phyloP scores from a whole-genome alignment of 2,888 invertebrate genomes.

The Gandaritis pyraliata region DNA sequence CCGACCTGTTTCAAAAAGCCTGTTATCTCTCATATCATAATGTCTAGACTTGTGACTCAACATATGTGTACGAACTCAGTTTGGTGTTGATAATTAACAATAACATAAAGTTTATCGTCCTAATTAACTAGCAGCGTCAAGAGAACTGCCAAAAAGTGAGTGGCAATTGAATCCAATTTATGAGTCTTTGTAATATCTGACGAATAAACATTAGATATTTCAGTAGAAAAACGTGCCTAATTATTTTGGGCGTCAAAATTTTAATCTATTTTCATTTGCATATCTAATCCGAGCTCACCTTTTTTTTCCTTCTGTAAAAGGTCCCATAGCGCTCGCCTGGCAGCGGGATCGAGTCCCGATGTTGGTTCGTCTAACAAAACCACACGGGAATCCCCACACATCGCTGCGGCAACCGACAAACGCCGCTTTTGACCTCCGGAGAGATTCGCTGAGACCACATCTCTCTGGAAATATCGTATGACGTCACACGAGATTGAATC shows the following conservation, averaged over 20 bases:
- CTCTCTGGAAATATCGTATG: constrained; percentile 60
- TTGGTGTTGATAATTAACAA: no score
- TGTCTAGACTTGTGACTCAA: no score
- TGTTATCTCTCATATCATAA: no score
- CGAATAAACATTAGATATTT: no score
- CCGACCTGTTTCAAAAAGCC: constrained; percentile 75
- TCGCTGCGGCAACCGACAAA: constrained; percentile 94
- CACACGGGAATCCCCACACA: constrained; percentile 90
- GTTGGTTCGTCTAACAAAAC: constrained; percentile 93
- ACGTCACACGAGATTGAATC: background rate
- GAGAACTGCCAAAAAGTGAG: no score
- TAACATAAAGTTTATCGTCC: no score
- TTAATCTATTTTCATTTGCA: background rate
- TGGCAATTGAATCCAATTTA: no score
- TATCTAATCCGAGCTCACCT: constrained; percentile 56
- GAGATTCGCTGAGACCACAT: constrained; percentile 85
- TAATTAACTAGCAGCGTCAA: no score
- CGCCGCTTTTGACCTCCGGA: constrained; percentile 98
- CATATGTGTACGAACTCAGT: no score
- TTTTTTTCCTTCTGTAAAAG: constrained; percentile 89
- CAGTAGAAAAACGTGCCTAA: no score
- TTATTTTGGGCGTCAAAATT: no score
- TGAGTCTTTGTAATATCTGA: no score
- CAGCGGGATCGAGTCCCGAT: constrained; percentile 96
- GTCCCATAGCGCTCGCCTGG: constrained; percentile 94